Evolutionary conservation across 2,797 vertebrate species (phyloP).

Genomic region (Clarias laeviceps): DNA sequence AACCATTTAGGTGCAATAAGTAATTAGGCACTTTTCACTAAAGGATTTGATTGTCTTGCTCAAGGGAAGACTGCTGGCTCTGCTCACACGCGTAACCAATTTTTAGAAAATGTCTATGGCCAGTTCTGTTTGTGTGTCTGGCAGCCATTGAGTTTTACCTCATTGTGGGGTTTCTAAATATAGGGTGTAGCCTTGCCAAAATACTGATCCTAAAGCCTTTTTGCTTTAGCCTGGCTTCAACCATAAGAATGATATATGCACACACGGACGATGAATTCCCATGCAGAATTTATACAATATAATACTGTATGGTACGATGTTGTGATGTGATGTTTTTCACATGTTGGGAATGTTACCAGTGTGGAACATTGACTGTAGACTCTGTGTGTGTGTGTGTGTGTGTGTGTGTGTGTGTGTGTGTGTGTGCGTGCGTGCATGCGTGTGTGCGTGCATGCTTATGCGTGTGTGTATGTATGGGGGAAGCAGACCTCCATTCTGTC

Average conservation of each 20-base stretch:
- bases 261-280: slow-evolving; percentile 27
- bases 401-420: slow-evolving; percentile 12
- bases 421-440: background rate
- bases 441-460: background rate
- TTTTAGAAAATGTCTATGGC: slow-evolving; percentile 21
- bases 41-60: slow-evolving; percentile 38
- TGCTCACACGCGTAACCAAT: slow-evolving; percentile 20
- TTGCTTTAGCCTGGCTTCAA: slow-evolving; percentile 44
- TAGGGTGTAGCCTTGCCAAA: slow-evolving; percentile 30
- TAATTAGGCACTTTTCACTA: slow-evolving; percentile 37
- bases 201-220: slow-evolving; percentile 29
- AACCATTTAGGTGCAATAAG: slow-evolving; percentile 28
- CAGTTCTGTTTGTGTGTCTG: slow-evolving; percentile 37
- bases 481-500: slow-evolving; percentile 57
- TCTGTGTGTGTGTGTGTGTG: background rate
- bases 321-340: slow-evolving; percentile 1
- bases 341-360: slow-evolving; percentile 10
- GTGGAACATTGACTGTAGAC: slow-evolving; percentile 24
- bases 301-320: slow-evolving; percentile 18
- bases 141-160: slow-evolving; percentile 38
- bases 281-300: slow-evolving; percentile 15
- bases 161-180: slow-evolving; percentile 38
- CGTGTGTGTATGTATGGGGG: slow-evolving; percentile 1
- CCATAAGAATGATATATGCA: slow-evolving; percentile 41
- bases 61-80: slow-evolving; percentile 16